A percentile compares a stretch with the other conserved stretches of the same genome.
phyloP scores from a whole-genome alignment of 1,140 invertebrate species.

The Drosophila trapezifrons region DNA sequence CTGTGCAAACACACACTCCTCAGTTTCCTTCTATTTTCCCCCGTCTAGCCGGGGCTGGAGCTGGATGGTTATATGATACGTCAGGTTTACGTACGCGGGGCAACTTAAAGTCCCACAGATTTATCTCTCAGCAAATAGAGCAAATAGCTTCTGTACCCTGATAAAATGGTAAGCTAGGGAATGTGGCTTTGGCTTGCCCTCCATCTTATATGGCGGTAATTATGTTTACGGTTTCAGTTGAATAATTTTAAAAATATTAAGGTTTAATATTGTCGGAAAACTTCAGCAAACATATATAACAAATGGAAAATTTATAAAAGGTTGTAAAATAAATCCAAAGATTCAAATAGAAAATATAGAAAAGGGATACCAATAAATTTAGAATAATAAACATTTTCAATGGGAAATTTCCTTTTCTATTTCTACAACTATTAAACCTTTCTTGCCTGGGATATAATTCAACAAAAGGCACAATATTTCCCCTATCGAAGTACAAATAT shows the following conservation, averaged over 20 bases:
- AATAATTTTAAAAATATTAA: not conserved
- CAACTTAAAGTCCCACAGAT: slow-evolving; percentile 20
- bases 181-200: not conserved
- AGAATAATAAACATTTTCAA: not conserved
- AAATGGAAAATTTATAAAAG: too few relatives aligned
- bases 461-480: slow-evolving; percentile 1
- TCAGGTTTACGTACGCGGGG: slow-evolving; percentile 2
- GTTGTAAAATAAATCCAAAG: too few relatives aligned
- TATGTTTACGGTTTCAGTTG: not conserved
- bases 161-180: slow-evolving; percentile 6
- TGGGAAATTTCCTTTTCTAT: not conserved
- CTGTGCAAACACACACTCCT: slow-evolving; percentile 51
- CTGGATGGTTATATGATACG: slow-evolving; percentile 42
- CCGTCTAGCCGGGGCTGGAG: slow-evolving; percentile 11
- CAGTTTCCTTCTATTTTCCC: slow-evolving; percentile 1
- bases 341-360: too few relatives aligned
- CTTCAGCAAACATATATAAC: too few relatives aligned
- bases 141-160: slow-evolving; percentile 25
- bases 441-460: accelerated
- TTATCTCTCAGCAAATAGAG: slow-evolving; percentile 22
- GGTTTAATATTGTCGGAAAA: not conserved
- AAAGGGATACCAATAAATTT: too few relatives aligned
- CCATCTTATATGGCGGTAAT: not conserved
- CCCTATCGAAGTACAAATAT: not conserved
- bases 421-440: not conserved